A percentile compares a stretch with the other conserved stretches of the same genome.
phyloP scores from a whole-genome alignment of 1,140 invertebrate genomes.

The Trichomalopsis sarcophagae region DNA sequence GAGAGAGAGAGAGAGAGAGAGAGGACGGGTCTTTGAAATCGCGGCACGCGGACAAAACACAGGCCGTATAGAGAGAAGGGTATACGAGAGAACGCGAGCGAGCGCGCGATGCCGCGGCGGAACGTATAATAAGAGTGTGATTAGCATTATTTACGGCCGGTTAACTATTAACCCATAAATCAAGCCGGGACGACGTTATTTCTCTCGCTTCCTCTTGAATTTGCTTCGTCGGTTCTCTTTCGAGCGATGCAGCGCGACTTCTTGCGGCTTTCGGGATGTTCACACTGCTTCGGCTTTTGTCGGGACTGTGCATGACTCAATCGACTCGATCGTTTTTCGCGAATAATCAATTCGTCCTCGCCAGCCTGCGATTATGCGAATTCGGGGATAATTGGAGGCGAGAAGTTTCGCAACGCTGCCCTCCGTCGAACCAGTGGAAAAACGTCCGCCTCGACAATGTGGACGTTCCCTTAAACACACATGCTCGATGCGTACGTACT shows the following conservation, averaged over 20 bases:
- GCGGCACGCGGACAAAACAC: slow-evolving; percentile 67
- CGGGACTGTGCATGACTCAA: background rate
- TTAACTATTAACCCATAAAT: slow-evolving; percentile 75
- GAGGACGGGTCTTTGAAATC: slow-evolving; percentile 57
- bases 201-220: slow-evolving; percentile 16
- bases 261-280: background rate
- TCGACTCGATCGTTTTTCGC: background rate
- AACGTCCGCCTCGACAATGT: background rate
- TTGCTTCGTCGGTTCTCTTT: background rate
- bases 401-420: too few relatives aligned
- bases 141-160: slow-evolving; percentile 75
- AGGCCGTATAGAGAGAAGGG: slow-evolving; percentile 54
- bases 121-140: slow-evolving; percentile 75
- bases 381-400: too few relatives aligned
- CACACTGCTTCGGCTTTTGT: background rate
- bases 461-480: slow-evolving; percentile 4
- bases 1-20: slow-evolving; percentile 38
- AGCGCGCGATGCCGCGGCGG: slow-evolving; percentile 57
- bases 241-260: background rate
- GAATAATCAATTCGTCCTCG: background rate
- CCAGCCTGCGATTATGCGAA: background rate
- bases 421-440: too few relatives aligned
- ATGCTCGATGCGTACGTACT: background rate
- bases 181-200: slow-evolving; percentile 59
- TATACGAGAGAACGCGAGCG: background rate